Base-by-base conservation (phyloP, 2,888 invertebrate genomes). In the Drosophila hawaiiensis region DNA sequence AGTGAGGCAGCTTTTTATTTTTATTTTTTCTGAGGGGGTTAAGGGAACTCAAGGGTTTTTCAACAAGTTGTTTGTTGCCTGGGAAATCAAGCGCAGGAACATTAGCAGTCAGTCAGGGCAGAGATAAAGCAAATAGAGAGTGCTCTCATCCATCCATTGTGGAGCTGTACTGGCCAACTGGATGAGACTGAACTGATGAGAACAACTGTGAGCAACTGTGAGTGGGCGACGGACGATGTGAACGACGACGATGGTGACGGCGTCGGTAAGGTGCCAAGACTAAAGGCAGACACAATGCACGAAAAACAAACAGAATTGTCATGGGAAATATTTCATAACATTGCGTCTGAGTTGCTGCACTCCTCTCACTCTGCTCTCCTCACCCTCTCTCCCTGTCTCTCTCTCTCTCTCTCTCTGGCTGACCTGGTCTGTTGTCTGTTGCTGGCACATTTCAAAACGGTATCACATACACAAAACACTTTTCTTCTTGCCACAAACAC, bases 281-380 rank as follows among this genome's bases (percentile, higher is more conserved):
- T 28, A 64, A 49, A 47, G 71, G 50, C 76, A 83, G 86, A 88
- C 85, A 88, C 85, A 85, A 85, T 88, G 63, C 85, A 89, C 84
- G 89, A 88, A 90, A 90, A 89, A 80, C 86, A 91, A 90, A 90
- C 91, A 89, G 83, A 89, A 84, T 84, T 89, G 91, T 90, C 89
- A 91, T 90, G 91, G 89, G 89, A 90, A 90, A 88, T 84, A 83
- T 86, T 89, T 90, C 73, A 82, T 58, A 73, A 81, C 84, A 66
- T 66, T 77, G 75, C 72, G 63, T 75, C 72, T 78, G 71, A 68
- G 68, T 72, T 73, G 75, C 68, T 56, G 53, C 66, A 59, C 50
- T 53, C 66, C 53, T 58, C 73, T 47, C 25, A n/a, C 39, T 33
- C 55, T 16, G 19, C 54, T 25, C 56, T 41, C 33, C 54, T 63